Conservation (phyloP, 2,113 vertebrate species). For the Hiodon alosoides region DNA sequence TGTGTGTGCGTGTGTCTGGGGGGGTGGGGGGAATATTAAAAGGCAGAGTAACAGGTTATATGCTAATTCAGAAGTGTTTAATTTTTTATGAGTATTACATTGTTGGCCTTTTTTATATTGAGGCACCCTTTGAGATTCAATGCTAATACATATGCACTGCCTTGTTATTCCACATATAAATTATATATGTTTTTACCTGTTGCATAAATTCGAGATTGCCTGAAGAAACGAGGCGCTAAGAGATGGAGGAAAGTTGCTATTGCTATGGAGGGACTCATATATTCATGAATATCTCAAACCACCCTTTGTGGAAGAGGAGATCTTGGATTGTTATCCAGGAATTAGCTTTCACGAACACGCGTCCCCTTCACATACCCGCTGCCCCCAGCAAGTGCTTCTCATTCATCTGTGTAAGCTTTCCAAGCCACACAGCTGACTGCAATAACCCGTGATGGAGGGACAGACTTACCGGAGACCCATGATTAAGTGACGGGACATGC, state of each 20-base stretch:
- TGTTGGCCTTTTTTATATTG: neutral
- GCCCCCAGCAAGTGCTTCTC: neutral
- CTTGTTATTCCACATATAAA: slow-evolving; percentile 26
- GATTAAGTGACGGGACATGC: neutral
- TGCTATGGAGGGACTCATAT: neutral
- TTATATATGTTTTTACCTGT: slow-evolving; percentile 12
- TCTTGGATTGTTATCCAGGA: slow-evolving; percentile 47
- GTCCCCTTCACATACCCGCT: slow-evolving; percentile 19
- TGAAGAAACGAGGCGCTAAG: neutral
- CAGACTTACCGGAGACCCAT: too few species aligned
- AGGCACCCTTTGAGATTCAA: neutral
- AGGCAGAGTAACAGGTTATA: neutral
- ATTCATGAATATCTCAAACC: slow-evolving; percentile 18
- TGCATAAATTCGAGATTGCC: neutral
- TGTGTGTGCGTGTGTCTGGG: neutral
- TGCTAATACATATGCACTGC: slow-evolving; percentile 17
- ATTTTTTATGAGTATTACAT: neutral
- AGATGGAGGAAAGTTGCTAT: neutral
- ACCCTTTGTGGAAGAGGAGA: slow-evolving; percentile 31
- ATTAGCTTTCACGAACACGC: slow-evolving; percentile 44
- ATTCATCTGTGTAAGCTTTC: slow-evolving; percentile 41
- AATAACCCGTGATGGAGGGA: neutral
- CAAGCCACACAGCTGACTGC: neutral
- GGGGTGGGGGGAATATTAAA: neutral
- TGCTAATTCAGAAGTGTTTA: slow-evolving; percentile 9